phyloP scores from a whole-genome alignment of 2,888 invertebrate genomes.

The Stomorhina lunata region DNA sequence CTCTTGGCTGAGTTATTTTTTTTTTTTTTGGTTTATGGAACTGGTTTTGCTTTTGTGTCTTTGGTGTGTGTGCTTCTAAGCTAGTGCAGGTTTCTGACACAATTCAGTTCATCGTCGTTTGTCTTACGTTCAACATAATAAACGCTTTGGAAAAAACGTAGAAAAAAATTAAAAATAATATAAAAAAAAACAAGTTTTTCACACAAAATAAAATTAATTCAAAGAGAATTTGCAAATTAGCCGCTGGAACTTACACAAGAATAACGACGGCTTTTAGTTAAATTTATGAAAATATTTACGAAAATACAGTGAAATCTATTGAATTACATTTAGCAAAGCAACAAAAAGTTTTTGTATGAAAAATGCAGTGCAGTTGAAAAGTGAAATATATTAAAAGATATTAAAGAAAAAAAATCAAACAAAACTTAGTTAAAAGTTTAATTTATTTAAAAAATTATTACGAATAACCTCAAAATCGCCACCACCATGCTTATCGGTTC shows the following conservation, averaged over 20 bases:
- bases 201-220: constrained; percentile 27
- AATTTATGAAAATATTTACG: constrained; percentile 6
- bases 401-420: background rate
- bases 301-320: background rate
- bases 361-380: constrained; percentile 58
- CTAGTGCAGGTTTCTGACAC: constrained; percentile 72
- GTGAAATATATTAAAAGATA: constrained; percentile 3
- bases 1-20: too few species aligned
- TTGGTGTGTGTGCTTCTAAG: constrained; percentile 69
- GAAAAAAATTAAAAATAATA: constrained; percentile 12
- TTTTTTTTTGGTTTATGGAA: background rate
- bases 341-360: constrained; percentile 4
- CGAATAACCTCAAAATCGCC: constrained; percentile 6
- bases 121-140: constrained; percentile 79
- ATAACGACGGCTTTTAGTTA: constrained; percentile 45
- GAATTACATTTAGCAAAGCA: background rate
- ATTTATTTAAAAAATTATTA: background rate
- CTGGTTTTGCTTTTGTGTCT: constrained; percentile 67
- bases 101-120: constrained; percentile 80
- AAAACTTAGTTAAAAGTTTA: background rate
- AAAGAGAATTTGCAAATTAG: constrained; percentile 3
- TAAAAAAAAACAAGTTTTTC: constrained; percentile 57
- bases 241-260: constrained; percentile 36
- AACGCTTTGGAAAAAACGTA: constrained; percentile 54
- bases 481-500: constrained; percentile 76